Percentiles rank a stretch among this genome's conserved stretches.
Conservation (phyloP, 2,797 vertebrate species). For the Acropternis orthonyx region DNA sequence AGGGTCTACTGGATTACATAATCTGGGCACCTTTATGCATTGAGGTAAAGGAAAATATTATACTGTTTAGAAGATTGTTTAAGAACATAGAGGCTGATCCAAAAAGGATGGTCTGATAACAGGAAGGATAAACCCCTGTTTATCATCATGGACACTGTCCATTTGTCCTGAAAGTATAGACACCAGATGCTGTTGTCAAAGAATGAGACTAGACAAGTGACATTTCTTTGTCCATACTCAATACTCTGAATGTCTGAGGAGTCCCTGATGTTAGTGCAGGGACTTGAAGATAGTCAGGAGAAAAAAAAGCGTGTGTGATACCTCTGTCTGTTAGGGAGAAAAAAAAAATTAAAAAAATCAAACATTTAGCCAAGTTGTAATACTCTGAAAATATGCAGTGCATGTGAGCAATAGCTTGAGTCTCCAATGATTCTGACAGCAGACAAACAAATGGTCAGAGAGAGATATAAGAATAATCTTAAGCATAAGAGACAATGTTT, state of each 20-base stretch:
- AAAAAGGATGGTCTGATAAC: not conserved
- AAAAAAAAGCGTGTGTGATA: accelerated
- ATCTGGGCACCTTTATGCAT: not conserved
- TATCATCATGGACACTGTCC: not conserved
- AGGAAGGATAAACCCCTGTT: not conserved
- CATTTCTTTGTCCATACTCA: not conserved
- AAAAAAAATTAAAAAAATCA: not conserved
- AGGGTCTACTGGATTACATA: not conserved
- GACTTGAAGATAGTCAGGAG: not conserved
- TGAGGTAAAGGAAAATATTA: not conserved
- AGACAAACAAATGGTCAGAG: not conserved
- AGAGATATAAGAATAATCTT: not conserved
- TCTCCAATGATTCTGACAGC: not conserved
- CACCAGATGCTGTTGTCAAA: not conserved
- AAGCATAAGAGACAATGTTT: not conserved
- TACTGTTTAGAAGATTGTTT: not conserved
- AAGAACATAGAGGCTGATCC: not conserved
- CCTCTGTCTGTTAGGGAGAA: not conserved
- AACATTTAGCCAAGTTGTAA: not conserved
- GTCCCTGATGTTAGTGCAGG: not conserved
- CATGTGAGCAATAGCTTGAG: not conserved
- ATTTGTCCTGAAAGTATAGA: not conserved
- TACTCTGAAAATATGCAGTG: not conserved
- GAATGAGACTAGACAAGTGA: not conserved
- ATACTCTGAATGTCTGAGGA: not conserved